Conservation (phyloP, 2,797 vertebrate species). For the Ciconia nigra region DNA sequence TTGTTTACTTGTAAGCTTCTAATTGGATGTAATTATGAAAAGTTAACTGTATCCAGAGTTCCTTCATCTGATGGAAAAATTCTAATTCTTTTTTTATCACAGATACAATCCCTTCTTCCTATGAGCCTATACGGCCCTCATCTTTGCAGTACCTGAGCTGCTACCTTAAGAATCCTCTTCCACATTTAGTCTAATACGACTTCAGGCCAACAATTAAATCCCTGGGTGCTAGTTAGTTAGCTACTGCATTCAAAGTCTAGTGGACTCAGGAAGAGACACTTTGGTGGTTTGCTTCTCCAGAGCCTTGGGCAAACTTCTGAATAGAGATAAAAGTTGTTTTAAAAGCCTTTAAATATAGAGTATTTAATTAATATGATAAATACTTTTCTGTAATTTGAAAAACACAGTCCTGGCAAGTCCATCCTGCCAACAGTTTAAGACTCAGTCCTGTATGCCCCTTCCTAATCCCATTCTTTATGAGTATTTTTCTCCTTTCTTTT, state of each 20-base stretch:
- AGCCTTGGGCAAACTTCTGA: constrained; percentile 20
- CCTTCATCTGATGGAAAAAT: background rate
- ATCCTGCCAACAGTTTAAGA: background rate
- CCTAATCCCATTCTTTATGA: background rate
- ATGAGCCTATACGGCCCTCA: background rate
- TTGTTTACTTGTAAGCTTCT: background rate
- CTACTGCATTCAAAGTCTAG: background rate
- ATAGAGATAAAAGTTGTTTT: background rate
- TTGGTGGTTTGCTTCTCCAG: background rate
- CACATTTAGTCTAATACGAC: background rate
- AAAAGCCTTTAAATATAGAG: background rate
- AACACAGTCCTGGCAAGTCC: background rate
- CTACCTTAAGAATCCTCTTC: background rate
- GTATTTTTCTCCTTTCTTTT: background rate
- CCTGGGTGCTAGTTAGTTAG: background rate
- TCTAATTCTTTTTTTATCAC: background rate
- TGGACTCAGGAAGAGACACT: background rate
- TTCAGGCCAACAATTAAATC: constrained; percentile 16
- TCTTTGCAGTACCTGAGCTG: background rate
- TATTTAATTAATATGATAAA: background rate
- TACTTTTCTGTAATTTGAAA: background rate
- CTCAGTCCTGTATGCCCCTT: background rate
- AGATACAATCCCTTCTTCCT: background rate
- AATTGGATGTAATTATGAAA: background rate
- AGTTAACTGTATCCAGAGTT: background rate